These are phyloP conservation scores for Anguilla anguilla DNA, from an alignment of 2,797 vertebrate genomes.

Conservation along the genomic window DNA sequence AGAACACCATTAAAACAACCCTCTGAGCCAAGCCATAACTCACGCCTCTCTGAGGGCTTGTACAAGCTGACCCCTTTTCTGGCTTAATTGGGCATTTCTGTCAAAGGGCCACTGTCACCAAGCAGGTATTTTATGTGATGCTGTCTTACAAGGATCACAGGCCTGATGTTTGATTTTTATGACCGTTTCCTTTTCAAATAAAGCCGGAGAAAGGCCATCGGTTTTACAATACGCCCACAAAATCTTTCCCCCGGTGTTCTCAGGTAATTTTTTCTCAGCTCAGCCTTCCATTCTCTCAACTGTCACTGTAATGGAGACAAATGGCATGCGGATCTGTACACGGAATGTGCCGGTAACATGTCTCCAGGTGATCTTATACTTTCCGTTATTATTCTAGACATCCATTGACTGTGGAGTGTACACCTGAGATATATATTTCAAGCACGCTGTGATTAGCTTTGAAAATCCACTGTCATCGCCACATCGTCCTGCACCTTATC, in stretches of 20 bases:
- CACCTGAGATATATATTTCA: background rate
- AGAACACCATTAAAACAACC: slow-evolving; percentile 68
- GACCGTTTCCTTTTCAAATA: slow-evolving; percentile 56
- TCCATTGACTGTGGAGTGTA: background rate
- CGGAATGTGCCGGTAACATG: background rate
- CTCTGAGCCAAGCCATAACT: slow-evolving; percentile 60
- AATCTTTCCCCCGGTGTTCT: slow-evolving; percentile 38
- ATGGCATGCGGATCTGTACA: background rate
- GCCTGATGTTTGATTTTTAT: slow-evolving; percentile 61
- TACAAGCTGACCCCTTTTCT: slow-evolving; percentile 62
- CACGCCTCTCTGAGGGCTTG: slow-evolving; percentile 54
- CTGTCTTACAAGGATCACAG: slow-evolving; percentile 32
- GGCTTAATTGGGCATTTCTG: slow-evolving; percentile 67
- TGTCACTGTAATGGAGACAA: slow-evolving; percentile 13
- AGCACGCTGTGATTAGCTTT: background rate
- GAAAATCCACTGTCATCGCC: background rate
- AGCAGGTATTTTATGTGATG: slow-evolving; percentile 59
- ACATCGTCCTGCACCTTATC: background rate
- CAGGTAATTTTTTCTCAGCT: slow-evolving; percentile 31
- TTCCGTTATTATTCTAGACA: background rate
- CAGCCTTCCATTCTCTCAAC: slow-evolving; percentile 36
- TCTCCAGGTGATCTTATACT: background rate
- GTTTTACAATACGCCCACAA: slow-evolving; percentile 56
- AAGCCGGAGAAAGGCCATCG: slow-evolving; percentile 49
- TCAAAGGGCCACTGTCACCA: slow-evolving; percentile 58